Percentiles rank a stretch among this genome's conserved stretches.
Evolutionary conservation across 2,113 vertebrate species (phyloP).

Genomic region (Pontoporia blainvillei): DNA sequence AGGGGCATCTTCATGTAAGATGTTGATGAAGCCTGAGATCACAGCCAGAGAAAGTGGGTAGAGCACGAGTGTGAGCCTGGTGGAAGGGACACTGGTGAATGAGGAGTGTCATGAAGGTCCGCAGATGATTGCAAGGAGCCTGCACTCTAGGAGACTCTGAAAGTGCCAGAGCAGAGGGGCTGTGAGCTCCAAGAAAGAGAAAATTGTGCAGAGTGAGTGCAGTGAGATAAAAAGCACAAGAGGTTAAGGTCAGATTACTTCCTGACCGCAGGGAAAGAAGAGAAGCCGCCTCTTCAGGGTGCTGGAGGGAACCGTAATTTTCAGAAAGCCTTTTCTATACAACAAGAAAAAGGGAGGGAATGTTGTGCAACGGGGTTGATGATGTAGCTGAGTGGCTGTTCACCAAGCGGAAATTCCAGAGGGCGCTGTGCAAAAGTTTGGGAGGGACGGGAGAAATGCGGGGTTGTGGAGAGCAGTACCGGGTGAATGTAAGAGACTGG

Average conservation of each 20-base stretch:
- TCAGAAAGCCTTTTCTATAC: background rate
- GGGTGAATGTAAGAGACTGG: background rate
- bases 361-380: background rate
- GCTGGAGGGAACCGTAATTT: background rate
- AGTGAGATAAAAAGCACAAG: background rate
- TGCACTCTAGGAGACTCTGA: background rate
- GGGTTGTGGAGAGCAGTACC: background rate
- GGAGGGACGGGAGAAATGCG: no score
- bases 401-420: background rate
- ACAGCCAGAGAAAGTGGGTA: fast-evolving
- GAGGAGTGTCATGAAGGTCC: background rate
- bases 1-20: background rate
- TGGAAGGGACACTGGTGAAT: background rate
- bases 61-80: background rate
- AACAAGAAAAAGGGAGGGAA: background rate
- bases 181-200: background rate
- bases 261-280: background rate
- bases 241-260: background rate
- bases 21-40: background rate
- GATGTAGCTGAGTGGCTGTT: no score
- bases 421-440: background rate
- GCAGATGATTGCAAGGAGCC: background rate
- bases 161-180: background rate
- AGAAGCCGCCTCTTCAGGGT: background rate
- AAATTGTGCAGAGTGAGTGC: background rate